Evolutionary conservation across 2,888 invertebrate species (phyloP).

Genomic region (Xylota segnis): DNA sequence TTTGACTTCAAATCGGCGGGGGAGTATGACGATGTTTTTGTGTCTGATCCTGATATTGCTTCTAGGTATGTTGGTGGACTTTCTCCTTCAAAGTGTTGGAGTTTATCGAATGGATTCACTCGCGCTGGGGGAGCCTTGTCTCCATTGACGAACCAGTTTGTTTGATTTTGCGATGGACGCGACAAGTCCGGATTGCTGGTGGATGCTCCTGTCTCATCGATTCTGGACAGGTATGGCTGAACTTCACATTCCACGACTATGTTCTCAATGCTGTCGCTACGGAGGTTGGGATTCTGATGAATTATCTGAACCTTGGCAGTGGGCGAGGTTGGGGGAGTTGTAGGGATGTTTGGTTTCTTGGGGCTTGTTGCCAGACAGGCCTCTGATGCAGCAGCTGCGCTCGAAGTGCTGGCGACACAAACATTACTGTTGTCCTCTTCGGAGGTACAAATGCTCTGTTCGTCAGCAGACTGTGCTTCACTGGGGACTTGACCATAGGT

Average conservation of each 20-base stretch:
- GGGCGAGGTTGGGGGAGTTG: slow-evolving; percentile 48
- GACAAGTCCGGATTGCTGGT: slow-evolving; percentile 78
- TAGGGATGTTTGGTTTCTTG: slow-evolving; percentile 41
- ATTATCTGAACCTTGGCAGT: slow-evolving; percentile 80
- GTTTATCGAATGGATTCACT: slow-evolving; percentile 79
- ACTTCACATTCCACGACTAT: slow-evolving; percentile 79
- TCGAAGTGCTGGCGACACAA: slow-evolving; percentile 59
- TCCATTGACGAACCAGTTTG: slow-evolving; percentile 82
- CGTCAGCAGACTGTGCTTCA: slow-evolving; percentile 81
- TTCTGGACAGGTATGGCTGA: slow-evolving; percentile 79
- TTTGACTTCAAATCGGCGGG: slow-evolving; percentile 77
- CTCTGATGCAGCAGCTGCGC: slow-evolving; percentile 37
- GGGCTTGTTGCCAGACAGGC: slow-evolving; percentile 44
- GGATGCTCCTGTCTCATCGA: slow-evolving; percentile 77
- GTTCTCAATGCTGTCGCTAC: slow-evolving; percentile 82
- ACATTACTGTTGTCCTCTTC: slow-evolving; percentile 83
- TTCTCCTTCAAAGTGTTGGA: slow-evolving; percentile 80
- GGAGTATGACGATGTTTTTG: slow-evolving; percentile 50
- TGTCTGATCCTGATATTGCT: slow-evolving; percentile 80
- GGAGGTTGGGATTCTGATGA: slow-evolving; percentile 82
- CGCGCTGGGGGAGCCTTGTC: slow-evolving; percentile 62
- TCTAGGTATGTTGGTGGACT: slow-evolving; percentile 83
- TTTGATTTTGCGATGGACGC: slow-evolving; percentile 80
- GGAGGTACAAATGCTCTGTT: slow-evolving; percentile 85
- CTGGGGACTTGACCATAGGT: slow-evolving; percentile 87